Percentiles rank a stretch among this genome's conserved stretches.
Evolutionary conservation across 1,140 invertebrate genomes (phyloP).

Genomic region (Nomia melanderi): DNA sequence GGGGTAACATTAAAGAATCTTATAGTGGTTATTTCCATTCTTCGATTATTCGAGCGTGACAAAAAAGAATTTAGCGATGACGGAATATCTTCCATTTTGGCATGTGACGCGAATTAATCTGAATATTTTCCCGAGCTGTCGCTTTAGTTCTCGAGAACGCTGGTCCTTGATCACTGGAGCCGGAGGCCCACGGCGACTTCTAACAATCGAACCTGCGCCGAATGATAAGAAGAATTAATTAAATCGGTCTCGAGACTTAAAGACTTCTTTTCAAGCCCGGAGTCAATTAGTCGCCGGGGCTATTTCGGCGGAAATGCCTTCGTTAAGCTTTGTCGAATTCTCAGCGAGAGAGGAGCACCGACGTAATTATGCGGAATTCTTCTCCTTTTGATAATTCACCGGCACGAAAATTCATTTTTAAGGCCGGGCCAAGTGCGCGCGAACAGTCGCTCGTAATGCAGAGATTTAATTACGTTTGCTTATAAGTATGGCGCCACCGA

Average conservation of each 20-base stretch:
- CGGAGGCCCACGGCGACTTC: neutral
- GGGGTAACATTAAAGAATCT: no score
- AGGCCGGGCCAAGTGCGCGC: no score
- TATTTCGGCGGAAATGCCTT: neutral
- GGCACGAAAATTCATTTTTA: no score
- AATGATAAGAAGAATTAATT: conserved; percentile 45
- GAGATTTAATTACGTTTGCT: no score
- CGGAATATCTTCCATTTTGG: no score
- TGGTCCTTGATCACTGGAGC: conserved; percentile 4
- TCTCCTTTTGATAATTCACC: neutral
- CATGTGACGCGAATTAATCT: no score
- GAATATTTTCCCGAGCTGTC: conserved; percentile 39
- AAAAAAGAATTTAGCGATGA: no score
- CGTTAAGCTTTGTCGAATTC: conserved; percentile 4
- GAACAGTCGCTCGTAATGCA: no score
- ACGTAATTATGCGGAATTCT: neutral
- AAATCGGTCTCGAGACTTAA: conserved; percentile 13
- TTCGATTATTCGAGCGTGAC: no score
- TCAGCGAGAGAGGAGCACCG: neutral
- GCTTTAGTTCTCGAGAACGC: conserved; percentile 10
- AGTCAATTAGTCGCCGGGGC: neutral
- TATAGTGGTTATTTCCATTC: no score
- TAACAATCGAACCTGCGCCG: conserved; percentile 2
- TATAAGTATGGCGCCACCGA: no score
- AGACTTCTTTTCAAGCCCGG: conserved; percentile 8